Evolutionary conservation across 37 sponge, comb jelly and placozoan species (phyloP), one percentile per base, ranked within the genome.

Genomic region (Aplysina aerophoba): DNA sequence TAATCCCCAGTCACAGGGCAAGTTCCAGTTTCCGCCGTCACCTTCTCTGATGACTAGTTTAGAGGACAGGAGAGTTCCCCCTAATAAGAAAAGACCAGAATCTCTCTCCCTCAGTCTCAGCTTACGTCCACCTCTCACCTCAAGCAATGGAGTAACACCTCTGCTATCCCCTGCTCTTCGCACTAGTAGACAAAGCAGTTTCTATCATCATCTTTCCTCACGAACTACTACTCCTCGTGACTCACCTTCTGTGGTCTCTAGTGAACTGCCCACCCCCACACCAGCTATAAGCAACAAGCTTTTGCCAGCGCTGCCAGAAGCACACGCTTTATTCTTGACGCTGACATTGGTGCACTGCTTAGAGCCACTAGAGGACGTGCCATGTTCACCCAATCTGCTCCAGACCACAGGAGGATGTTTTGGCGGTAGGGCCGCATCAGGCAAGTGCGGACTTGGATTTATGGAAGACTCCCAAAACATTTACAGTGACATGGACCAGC

Each of bases 241-340:
- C 33, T 93, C 93, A 15, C 93, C 93, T 19, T 80, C 81, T 30
- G 90, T 87, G 35, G 44, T 67, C 30, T 34, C 57, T 24, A 62
- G 39, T 38, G 73, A 75, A 53, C 54, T 75, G 20, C 22, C 81
- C 22, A 93, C 93, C 0, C 93, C 93, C 25, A 93, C 93, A 31
- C 92, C 92, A 39, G 74, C 82, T 35, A 81, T 82, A 22, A 65
- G 15, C 36, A 80, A 91, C 41, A 81, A 85, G 13, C 88, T 93
- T 1, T 71, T 87, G 39, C 90, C 93, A 12, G 88, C 87, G 20
- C 83, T 93, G 0, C 90, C 90, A 13, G 93, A 93, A 80, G 90
- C 87, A 6, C 85, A 93, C 62, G 90, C 84, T 27, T 85, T 93
- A 8, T 87, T 84, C 73, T 67, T 93, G 77, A 93, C 68, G 39